A percentile compares a stretch with the other conserved stretches of the same genome.
These are phyloP conservation scores for Aphelenchoides fujianensis DNA, from an alignment of 1,140 invertebrate species.

Conservation along the genomic window DNA sequence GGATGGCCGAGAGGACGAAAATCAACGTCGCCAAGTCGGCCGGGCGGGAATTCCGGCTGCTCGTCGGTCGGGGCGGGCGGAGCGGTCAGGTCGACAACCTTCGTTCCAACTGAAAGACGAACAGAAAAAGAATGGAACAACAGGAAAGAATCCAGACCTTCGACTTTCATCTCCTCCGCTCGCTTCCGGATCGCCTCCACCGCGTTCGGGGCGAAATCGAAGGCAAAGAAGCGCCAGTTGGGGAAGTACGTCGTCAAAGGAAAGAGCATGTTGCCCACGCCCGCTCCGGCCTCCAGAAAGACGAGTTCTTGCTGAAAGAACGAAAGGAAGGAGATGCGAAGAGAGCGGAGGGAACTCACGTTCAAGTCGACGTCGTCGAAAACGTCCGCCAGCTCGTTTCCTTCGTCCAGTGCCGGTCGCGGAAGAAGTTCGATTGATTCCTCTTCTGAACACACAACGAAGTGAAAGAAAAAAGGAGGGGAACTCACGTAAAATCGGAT, in stretches of 20 bases:
- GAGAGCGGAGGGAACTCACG: constrained; percentile 20
- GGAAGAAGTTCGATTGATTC: constrained; percentile 76
- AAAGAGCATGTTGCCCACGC: constrained; percentile 93
- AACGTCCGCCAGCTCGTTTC: constrained; percentile 84
- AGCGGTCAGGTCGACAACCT: constrained; percentile 44
- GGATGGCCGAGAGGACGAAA: constrained; percentile 77
- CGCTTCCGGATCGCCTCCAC: constrained; percentile 43
- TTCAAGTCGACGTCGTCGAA: constrained; percentile 48
- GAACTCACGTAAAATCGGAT: constrained; percentile 88
- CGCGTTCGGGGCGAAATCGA: constrained; percentile 80
- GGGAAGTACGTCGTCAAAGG: constrained; percentile 79
- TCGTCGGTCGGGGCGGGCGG: neutral
- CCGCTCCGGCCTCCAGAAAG: constrained; percentile 87
- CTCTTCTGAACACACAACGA: constrained; percentile 58
- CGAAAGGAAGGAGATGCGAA: constrained; percentile 15
- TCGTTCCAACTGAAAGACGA: constrained; percentile 32
- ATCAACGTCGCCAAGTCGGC: constrained; percentile 73
- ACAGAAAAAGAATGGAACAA: constrained; percentile 43
- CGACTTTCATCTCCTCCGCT: constrained; percentile 28
- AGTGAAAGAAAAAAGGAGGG: neutral
- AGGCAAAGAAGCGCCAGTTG: constrained; percentile 76
- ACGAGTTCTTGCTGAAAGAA: constrained; percentile 54
- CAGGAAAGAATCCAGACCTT: constrained; percentile 20
- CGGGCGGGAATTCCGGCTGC: constrained; percentile 50
- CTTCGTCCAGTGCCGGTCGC: constrained; percentile 96